phyloP scores from a whole-genome alignment of 2,797 vertebrate genomes.

The Thaleichthys pacificus region DNA sequence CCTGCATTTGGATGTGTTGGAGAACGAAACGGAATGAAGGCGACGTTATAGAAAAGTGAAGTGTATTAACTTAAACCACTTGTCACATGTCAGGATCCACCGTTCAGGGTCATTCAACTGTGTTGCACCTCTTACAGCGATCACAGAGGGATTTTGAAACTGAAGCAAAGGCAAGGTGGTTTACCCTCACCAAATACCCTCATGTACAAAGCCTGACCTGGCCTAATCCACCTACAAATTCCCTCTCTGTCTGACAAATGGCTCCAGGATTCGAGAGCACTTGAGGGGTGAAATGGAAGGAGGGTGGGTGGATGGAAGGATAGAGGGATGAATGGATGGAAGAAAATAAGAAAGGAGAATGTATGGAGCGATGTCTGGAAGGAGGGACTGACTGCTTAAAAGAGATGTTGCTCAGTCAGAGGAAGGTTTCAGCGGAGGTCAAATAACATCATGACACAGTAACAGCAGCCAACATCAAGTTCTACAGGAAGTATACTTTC shows the following conservation, averaged over 20 bases:
- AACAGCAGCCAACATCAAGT: too few species aligned
- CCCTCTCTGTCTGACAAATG: neutral
- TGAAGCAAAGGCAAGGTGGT: conserved; percentile 22
- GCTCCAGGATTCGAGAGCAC: too few species aligned
- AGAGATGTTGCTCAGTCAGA: conserved; percentile 58
- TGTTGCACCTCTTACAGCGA: too few species aligned
- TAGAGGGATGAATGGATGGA: neutral
- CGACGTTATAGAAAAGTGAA: neutral
- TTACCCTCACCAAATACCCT: conserved; percentile 58
- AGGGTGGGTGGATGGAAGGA: neutral
- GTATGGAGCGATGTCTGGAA: conserved; percentile 45
- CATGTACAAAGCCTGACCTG: conserved; percentile 41
- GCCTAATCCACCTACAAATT: conserved; percentile 61
- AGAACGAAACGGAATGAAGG: conserved; percentile 5
- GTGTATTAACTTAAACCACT: too few species aligned
- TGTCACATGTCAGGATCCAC: too few species aligned
- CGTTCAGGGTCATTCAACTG: too few species aligned
- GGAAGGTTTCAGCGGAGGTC: conserved; percentile 55
- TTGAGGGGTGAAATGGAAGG: too few species aligned
- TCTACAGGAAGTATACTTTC: too few species aligned
- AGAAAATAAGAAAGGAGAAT: conserved; percentile 13
- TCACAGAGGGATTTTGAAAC: too few species aligned
- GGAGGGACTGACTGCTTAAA: conserved; percentile 65
- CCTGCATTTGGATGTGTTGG: conserved; percentile 31
- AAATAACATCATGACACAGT: too few species aligned